phyloP scores from a whole-genome alignment of 2,888 invertebrate species.

The Drosophila longiperda region DNA sequence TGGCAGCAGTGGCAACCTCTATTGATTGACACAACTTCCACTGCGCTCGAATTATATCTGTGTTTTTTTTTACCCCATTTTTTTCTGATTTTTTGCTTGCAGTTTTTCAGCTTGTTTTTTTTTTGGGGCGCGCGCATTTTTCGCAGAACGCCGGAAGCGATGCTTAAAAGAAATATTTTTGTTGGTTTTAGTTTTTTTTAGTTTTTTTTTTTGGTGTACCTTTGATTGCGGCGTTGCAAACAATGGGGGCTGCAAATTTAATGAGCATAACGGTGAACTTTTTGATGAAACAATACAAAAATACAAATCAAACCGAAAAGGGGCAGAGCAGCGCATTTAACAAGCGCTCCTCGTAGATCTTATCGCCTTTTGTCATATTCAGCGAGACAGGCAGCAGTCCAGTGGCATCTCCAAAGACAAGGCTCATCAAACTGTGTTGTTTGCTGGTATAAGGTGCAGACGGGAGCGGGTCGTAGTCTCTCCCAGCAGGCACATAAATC shows the following conservation, averaged over 20 bases:
- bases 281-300: slow-evolving; percentile 78
- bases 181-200: slow-evolving; percentile 20
- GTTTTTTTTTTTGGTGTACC: slow-evolving; percentile 31
- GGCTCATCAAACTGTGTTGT: slow-evolving; percentile 44
- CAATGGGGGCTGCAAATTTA: slow-evolving; percentile 71
- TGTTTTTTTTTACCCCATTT: not conserved
- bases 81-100: slow-evolving; percentile 9
- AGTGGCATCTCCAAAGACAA: slow-evolving; percentile 50
- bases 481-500: slow-evolving; percentile 71
- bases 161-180: slow-evolving; percentile 64
- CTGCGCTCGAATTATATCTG: slow-evolving; percentile 49
- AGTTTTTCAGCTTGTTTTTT: slow-evolving; percentile 20
- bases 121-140: slow-evolving; percentile 54
- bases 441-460: slow-evolving; percentile 33
- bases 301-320: slow-evolving; percentile 30
- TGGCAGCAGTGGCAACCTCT: slow-evolving; percentile 55
- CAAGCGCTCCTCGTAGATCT: slow-evolving; percentile 75
- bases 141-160: slow-evolving; percentile 78
- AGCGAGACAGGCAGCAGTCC: slow-evolving; percentile 58
- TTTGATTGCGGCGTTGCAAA: slow-evolving; percentile 57
- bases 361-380: slow-evolving; percentile 78
- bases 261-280: slow-evolving; percentile 81
- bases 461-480: slow-evolving; percentile 14
- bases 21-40: slow-evolving; percentile 84
- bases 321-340: slow-evolving; percentile 44